Conservation (phyloP, 1,140 invertebrate species). For the Hestina assimilis region DNA sequence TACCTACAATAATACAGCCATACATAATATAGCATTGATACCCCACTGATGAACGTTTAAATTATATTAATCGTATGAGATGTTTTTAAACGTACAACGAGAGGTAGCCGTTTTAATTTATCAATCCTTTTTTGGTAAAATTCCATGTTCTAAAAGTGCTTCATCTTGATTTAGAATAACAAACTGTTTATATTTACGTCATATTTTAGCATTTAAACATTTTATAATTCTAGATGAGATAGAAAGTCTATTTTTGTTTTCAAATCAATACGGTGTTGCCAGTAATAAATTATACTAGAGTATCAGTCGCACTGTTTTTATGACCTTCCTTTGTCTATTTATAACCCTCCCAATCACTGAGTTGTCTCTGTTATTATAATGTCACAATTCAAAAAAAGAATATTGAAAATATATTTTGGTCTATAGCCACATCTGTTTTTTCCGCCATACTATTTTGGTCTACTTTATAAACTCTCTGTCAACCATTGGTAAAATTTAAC, state of each 20-base stretch:
- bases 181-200: too few species aligned
- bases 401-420: constrained; percentile 8
- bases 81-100: constrained; percentile 11
- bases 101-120: constrained; percentile 4
- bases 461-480: constrained; percentile 22
- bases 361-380: constrained; percentile 3
- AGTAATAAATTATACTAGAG: too few species aligned
- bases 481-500: constrained; percentile 8
- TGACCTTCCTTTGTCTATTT: too few species aligned
- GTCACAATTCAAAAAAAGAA: constrained; percentile 15
- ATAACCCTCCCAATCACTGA: neutral
- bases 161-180: too few species aligned
- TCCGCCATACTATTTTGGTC: constrained; percentile 7
- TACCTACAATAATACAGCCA: constrained; percentile 57
- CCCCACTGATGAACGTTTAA: constrained; percentile 1
- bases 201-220: too few species aligned
- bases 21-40: constrained; percentile 29
- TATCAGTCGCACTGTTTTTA: too few species aligned
- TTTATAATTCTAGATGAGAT: too few species aligned
- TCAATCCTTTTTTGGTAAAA: neutral
- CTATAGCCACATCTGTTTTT: constrained; percentile 5
- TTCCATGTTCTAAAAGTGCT: too few species aligned
- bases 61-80: neutral
- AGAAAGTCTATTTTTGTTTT: too few species aligned
- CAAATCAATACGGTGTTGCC: too few species aligned